phyloP scores from a whole-genome alignment of 2,113 vertebrate genomes.

The Chionodraco myersi region DNA sequence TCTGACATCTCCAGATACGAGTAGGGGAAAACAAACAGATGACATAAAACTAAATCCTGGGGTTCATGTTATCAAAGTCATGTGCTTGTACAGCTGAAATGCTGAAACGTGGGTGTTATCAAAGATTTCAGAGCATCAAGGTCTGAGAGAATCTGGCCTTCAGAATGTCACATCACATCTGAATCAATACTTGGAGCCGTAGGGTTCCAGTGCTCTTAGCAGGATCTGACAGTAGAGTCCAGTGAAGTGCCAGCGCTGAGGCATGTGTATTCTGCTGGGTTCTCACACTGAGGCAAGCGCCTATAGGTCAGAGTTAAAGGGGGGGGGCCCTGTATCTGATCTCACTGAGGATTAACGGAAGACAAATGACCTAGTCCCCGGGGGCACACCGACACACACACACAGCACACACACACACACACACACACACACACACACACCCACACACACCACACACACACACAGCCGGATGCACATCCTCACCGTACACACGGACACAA shows the following conservation, averaged over 20 bases:
- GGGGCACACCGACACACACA: conserved; percentile 13
- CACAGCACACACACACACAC: conserved; percentile 5
- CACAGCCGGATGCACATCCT: conserved; percentile 28
- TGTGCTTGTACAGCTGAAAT: conserved; percentile 17
- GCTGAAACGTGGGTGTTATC: conserved; percentile 8
- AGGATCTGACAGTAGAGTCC: conserved; percentile 22
- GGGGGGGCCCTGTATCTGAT: conserved; percentile 26
- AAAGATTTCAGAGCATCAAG: background rate
- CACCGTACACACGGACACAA: background rate
- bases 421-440: background rate
- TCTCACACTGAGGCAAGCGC: conserved; percentile 39
- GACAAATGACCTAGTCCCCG: conserved; percentile 29
- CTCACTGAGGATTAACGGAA: conserved; percentile 57
- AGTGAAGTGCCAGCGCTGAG: conserved; percentile 17
- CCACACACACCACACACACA: background rate
- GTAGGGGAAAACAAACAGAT: conserved; percentile 27
- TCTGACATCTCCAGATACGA: conserved; percentile 30
- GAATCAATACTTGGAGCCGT: conserved; percentile 8
- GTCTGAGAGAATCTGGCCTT: conserved; percentile 12
- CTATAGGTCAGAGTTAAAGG: conserved; percentile 52
- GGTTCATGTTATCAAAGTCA: background rate
- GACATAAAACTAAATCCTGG: background rate
- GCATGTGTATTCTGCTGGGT: conserved; percentile 15
- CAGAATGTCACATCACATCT: background rate
- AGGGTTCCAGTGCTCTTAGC: background rate